phyloP scores from a whole-genome alignment of 2,113 vertebrate genomes.

The Numenius arquata region DNA sequence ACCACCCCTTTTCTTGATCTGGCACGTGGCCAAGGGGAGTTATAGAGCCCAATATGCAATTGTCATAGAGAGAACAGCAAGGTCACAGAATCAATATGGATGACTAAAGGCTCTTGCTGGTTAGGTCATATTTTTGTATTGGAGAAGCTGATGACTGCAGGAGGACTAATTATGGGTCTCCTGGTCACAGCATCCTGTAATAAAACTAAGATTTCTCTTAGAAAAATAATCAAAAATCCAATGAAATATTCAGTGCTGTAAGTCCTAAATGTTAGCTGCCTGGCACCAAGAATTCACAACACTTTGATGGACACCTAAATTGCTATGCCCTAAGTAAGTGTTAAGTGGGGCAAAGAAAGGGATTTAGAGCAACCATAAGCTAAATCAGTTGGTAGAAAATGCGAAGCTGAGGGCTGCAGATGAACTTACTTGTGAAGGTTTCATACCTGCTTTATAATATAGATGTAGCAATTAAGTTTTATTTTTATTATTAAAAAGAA shows the following conservation, averaged over 20 bases:
- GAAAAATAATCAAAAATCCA: not conserved
- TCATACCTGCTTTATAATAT: not conserved
- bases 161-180: not conserved
- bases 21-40: not conserved
- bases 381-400: not conserved
- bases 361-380: not conserved
- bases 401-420: not conserved
- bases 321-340: not conserved
- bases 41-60: not conserved
- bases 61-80: not conserved
- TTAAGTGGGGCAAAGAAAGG: not conserved
- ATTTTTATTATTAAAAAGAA: not conserved
- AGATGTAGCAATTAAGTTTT: not conserved
- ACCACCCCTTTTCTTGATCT: not conserved
- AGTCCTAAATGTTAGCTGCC: not conserved
- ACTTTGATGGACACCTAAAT: slow-evolving; percentile 17
- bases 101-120: not conserved
- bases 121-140: not conserved
- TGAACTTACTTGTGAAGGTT: not conserved
- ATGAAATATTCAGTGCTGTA: not conserved
- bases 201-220: not conserved
- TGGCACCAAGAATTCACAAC: not conserved
- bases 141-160: not conserved
- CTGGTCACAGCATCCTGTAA: not conserved
- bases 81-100: not conserved